Base-by-base conservation (phyloP, 2,797 vertebrate genomes). In the Phoebastria nigripes region DNA sequence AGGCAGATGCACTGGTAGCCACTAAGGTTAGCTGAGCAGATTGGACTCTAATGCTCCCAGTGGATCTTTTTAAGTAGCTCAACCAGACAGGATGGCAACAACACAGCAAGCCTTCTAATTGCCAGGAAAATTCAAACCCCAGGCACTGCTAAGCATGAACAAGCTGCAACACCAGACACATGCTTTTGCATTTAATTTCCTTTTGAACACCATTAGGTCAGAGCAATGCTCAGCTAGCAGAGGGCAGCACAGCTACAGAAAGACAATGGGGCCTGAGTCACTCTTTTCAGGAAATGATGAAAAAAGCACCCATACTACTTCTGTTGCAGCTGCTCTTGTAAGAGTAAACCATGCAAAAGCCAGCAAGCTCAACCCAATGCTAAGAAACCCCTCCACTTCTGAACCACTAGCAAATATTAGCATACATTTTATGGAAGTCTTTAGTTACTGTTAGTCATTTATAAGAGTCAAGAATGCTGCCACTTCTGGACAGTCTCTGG, bases 91-190 rank as follows among this genome's bases (percentile, higher is more conserved):
- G 58, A 84, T 35, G 41, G 91, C 78, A 95, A 86, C 56, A 84
- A 93, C 70, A 61, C 83, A 83, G 93, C 95, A 82, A 90, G 87
- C 49, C 21, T 82, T 47, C 86, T 59, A 96, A 93, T 72, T 87
- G 79, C 52, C 82, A 92, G 76, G 66, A 89, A 96, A 91, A 95
- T 93, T 94, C 82, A 95, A 94, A 96, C 59, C 66, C 79, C 63
- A 88, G 52, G 83, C 61, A 82, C 44, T 2, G 2, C 35, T 67
- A 63, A 89, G 71, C 56, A 83, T 26, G 61, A 93, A 82, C 59
- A 63, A 93, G 22, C 73, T 67, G 52, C 37, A 92, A 54, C 37
- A 82, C 19, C 56, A 89, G 83, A 44, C 63, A 81, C 37, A 20
- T 6, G 41, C 44, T 84, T 80, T 70, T 19, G 3, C n/a, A 67